Evolutionary conservation across 2,113 vertebrate genomes (phyloP), one percentile per base, ranked within the genome.

Genomic region (Typhlomys cinereus): DNA sequence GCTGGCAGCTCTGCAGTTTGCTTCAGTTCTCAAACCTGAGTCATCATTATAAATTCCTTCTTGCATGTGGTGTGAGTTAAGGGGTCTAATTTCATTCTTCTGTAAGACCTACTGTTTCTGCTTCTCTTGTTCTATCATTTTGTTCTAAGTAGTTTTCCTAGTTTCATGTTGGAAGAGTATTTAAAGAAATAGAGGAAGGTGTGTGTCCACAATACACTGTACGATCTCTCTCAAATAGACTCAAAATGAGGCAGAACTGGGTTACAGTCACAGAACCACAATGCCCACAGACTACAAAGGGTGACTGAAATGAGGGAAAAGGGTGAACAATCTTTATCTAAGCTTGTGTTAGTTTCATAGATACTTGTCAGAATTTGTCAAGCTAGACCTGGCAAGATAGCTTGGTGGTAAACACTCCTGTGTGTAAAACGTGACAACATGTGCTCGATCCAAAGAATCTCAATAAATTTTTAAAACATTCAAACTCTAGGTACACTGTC

Each of bases 231-330:
- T 80, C n/a, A n/a, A 31, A n/a, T 5, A 73, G 66, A 52, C 85
- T 87, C 13, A 78, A 94, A 80, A 76, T 74, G 36, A 88, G 34
- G 31, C 4, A 69, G 92, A 90, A 73, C 14, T 54, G 52, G 83
- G n/a, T 74, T 87, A 41, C 4, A 80, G 29, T 78, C 34, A 64
- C 13, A 90, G 74, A 76, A 75, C 4, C 82, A 39, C 21, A 74
- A 52, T 17, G 66, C 20, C 44, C 25, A 57, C 21, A 2, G 39
- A 7, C 66, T 27, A 41, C 14, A 13, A 27, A 3, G 27, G 8
- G 17, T 64, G 73, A 34, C 27, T 69, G 25, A 62, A 79, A 88
- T 50, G 25, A 87, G 20, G 27, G 12, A 36, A 7, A 46, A 78
- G 62, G 25, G n/a, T 66, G 31, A 64, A 66, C 90, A 73, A 74